A percentile compares a stretch with the other conserved stretches of the same genome.
These are phyloP conservation scores for Lutjanus erythropterus DNA, from an alignment of 2,113 vertebrate species.

Conservation along the genomic window DNA sequence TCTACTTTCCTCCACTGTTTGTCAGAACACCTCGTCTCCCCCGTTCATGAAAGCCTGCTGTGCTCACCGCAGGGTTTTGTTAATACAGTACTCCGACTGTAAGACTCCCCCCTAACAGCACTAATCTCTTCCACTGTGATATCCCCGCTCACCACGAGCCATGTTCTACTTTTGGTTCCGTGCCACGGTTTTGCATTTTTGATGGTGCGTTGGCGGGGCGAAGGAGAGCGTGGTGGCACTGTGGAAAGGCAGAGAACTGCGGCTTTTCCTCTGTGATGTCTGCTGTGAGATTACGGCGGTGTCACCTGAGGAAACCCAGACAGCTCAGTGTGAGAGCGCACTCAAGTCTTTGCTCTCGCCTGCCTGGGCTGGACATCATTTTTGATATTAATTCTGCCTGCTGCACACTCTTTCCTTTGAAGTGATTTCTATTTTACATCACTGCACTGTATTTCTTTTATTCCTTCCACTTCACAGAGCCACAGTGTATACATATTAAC, in stretches of 20 bases:
- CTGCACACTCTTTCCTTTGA: constrained; percentile 36
- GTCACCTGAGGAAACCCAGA: constrained; percentile 59
- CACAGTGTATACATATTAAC: constrained; percentile 10
- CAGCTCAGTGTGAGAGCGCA: constrained; percentile 27
- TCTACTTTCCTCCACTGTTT: constrained; percentile 24
- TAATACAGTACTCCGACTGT: constrained; percentile 22
- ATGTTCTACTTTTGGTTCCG: constrained; percentile 54
- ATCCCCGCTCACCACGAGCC: constrained; percentile 39
- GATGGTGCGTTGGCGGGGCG: constrained; percentile 55
- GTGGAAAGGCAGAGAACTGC: constrained; percentile 27
- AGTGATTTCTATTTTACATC: constrained; percentile 40
- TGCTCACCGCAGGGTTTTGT: constrained; percentile 11
- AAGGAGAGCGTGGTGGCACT: constrained; percentile 10
- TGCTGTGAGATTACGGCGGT: constrained; percentile 48
- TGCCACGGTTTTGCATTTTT: constrained; percentile 60
- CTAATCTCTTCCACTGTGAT: constrained; percentile 41
- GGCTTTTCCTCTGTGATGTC: constrained; percentile 55
- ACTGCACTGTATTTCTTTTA: constrained; percentile 4
- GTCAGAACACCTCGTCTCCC: neutral
- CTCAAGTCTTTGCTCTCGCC: constrained; percentile 28
- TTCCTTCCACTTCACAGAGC: constrained; percentile 26
- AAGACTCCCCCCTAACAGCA: neutral
- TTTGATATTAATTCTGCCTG: constrained; percentile 41
- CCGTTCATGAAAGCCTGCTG: constrained; percentile 22
- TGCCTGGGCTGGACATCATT: constrained; percentile 43